These are phyloP conservation scores for Hoplodrina ambigua DNA, from an alignment of 2,888 invertebrate species.

Conservation along the genomic window DNA sequence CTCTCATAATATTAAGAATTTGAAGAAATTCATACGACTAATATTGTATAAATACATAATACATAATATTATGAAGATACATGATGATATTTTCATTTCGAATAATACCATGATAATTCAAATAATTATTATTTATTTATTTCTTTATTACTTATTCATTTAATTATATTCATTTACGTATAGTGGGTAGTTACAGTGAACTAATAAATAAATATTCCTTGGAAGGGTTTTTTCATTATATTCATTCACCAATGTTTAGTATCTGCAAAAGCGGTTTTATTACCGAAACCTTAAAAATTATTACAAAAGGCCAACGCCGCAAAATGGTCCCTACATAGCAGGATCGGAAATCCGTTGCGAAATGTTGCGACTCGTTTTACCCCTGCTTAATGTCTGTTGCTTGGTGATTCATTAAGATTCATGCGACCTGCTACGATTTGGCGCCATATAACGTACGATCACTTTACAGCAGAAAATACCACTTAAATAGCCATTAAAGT, in stretches of 20 bases:
- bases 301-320: neutral
- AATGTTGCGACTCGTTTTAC: conserved; percentile 1
- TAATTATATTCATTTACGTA: too few relatives aligned
- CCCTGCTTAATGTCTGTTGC: neutral
- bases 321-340: neutral
- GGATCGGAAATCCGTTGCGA: conserved; percentile 3
- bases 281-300: conserved; percentile 7
- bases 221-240: too few relatives aligned
- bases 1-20: neutral
- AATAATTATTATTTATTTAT: too few relatives aligned
- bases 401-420: conserved; percentile 36
- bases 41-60: neutral
- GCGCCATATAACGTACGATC: conserved; percentile 2
- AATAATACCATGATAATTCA: too few relatives aligned
- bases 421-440: neutral
- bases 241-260: too few relatives aligned
- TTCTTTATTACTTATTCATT: too few relatives aligned
- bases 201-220: neutral
- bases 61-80: too few relatives aligned
- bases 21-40: neutral
- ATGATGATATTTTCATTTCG: too few relatives aligned
- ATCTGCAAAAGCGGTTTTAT: neutral
- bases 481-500: conserved; percentile 37
- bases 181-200: neutral
- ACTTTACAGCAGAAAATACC: conserved; percentile 29